phyloP scores from a whole-genome alignment of 2,113 vertebrate species.

The Tachycineta bicolor region DNA sequence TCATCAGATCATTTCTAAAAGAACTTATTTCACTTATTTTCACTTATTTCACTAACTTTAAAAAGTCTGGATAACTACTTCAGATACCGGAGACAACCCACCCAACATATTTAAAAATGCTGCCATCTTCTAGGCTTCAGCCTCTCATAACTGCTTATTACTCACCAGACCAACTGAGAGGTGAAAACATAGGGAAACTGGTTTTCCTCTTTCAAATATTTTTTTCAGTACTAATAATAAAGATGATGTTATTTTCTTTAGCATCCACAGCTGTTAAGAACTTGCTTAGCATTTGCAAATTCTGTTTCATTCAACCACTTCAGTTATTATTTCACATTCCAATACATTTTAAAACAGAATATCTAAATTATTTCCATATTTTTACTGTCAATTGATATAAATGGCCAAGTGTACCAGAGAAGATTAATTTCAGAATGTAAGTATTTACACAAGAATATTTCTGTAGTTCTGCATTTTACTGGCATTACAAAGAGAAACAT shows the following conservation, averaged over 20 bases:
- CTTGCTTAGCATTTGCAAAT: not conserved
- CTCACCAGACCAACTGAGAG: not conserved
- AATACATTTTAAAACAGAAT: not conserved
- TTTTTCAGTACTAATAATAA: not conserved
- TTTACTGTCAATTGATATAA: slow-evolving; percentile 12
- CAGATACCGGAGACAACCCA: not conserved
- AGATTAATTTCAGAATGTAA: slow-evolving; percentile 11
- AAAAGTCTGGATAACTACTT: not conserved
- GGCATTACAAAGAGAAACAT: not conserved
- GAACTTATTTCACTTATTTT: not conserved
- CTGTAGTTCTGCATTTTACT: not conserved
- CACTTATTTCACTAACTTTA: not conserved
- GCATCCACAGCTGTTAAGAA: not conserved
- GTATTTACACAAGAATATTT: slow-evolving; percentile 17
- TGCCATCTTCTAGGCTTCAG: not conserved
- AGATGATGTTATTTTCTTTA: not conserved
- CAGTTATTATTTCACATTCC: slow-evolving; percentile 6
- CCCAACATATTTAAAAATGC: not conserved
- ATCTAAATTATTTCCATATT: slow-evolving; percentile 1
- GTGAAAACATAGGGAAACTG: not conserved
- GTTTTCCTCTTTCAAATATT: not conserved
- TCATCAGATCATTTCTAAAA: not conserved
- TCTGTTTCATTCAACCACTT: not conserved
- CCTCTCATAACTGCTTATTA: not conserved
- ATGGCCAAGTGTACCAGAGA: not conserved